Conservation (phyloP, 2,113 vertebrate species). For the Passer domesticus region DNA sequence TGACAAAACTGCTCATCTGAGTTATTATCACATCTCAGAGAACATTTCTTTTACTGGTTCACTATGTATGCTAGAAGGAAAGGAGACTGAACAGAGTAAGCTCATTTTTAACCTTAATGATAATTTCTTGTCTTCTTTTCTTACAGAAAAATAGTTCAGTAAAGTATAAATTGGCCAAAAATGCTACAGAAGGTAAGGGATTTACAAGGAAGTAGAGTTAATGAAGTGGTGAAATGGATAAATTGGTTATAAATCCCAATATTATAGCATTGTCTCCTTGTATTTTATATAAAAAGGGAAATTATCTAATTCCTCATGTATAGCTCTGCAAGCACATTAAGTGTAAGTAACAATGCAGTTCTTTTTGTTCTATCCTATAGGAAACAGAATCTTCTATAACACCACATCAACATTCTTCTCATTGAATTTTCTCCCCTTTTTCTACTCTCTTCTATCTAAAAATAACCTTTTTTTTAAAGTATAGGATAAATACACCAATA, state of each 20-base stretch:
- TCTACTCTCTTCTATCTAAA: background rate
- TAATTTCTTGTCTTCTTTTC: background rate
- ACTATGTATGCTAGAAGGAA: background rate
- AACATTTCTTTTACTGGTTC: slow-evolving; percentile 8
- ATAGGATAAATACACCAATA: background rate
- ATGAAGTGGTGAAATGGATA: background rate
- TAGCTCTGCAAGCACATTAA: background rate
- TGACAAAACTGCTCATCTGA: background rate
- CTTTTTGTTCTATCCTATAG: background rate
- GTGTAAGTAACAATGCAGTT: background rate
- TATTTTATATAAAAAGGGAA: background rate
- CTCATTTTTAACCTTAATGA: background rate
- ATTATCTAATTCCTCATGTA: background rate
- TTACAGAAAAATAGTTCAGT: background rate
- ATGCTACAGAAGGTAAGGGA: background rate
- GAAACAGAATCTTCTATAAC: background rate
- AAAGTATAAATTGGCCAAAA: background rate
- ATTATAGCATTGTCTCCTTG: background rate
- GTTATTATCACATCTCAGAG: background rate
- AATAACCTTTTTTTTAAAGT: background rate
- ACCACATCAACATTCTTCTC: background rate
- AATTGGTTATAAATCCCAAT: background rate
- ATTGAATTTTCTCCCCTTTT: background rate
- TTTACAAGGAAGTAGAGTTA: background rate
- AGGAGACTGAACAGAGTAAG: background rate